These are phyloP conservation scores for Drosophila novamexicana DNA, from an alignment of 1,140 invertebrate species.

Conservation along the genomic window DNA sequence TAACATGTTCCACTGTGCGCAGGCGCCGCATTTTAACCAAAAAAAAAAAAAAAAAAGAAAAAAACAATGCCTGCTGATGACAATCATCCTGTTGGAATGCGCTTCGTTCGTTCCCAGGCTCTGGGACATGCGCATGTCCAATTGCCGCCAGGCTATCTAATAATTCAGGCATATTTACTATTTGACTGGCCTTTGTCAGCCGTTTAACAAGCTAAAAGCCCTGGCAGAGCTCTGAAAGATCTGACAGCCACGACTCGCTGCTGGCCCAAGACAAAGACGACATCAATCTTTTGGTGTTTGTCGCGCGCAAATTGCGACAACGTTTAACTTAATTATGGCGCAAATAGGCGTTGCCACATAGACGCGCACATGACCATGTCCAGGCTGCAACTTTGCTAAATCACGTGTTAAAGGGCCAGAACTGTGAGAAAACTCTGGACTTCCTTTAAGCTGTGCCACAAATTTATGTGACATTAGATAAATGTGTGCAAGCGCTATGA, in stretches of 20 bases:
- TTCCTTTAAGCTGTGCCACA: conserved; percentile 30
- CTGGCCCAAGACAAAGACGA: conserved; percentile 63
- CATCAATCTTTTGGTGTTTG: conserved; percentile 73
- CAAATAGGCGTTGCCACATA: conserved; percentile 75
- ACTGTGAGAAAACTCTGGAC: conserved; percentile 14
- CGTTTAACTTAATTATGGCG: conserved; percentile 81
- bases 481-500: conserved; percentile 12
- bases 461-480: conserved; percentile 47
- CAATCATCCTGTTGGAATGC: conserved; percentile 33
- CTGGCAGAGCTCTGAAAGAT: not conserved
- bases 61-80: not conserved
- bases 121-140: conserved; percentile 67
- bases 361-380: conserved; percentile 67
- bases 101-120: conserved; percentile 55
- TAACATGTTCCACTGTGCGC: conserved; percentile 43
- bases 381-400: conserved; percentile 19
- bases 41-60: not conserved
- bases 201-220: conserved; percentile 63
- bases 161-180: conserved; percentile 79
- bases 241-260: conserved; percentile 36
- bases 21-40: conserved; percentile 17
- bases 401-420: conserved; percentile 8
- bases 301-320: conserved; percentile 78
- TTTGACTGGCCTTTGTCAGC: conserved; percentile 58
- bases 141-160: conserved; percentile 63